These are phyloP conservation scores for Eupithecia pulchellata DNA, from an alignment of 2,888 invertebrate genomes.

Conservation along the genomic window DNA sequence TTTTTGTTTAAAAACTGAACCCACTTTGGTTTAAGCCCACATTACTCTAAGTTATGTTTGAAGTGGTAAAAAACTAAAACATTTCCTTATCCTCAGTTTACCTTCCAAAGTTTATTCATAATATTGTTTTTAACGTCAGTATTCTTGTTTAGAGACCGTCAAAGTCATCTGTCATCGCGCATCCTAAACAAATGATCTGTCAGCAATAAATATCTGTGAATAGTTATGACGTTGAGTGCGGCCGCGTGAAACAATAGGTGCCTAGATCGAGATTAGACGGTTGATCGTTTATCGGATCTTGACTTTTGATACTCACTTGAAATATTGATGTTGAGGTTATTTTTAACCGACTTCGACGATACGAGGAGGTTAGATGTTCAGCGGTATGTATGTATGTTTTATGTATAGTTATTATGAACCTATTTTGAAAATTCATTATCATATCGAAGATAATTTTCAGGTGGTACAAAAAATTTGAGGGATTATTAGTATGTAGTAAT, in stretches of 20 bases:
- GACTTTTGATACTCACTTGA: constrained; percentile 7
- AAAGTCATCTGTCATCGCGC: constrained; percentile 6
- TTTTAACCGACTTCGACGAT: too few species aligned
- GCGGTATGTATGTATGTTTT: too few species aligned
- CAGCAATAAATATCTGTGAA: constrained; percentile 25
- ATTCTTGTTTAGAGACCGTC: constrained; percentile 5
- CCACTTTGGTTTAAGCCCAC: neutral
- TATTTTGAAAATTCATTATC: too few species aligned
- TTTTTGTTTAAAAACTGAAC: neutral
- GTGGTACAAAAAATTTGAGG: too few species aligned
- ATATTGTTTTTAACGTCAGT: neutral
- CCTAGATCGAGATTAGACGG: constrained; percentile 43
- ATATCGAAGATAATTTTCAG: too few species aligned
- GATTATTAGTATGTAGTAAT: too few species aligned
- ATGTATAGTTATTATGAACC: too few species aligned
- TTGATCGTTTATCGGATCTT: constrained; percentile 51
- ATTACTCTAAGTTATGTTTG: neutral
- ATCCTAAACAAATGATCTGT: constrained; percentile 23
- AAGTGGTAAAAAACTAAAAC: neutral
- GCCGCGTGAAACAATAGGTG: constrained; percentile 52
- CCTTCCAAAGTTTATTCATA: neutral
- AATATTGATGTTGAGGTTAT: neutral
- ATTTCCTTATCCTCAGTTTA: neutral
- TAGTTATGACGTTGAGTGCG: constrained; percentile 37
- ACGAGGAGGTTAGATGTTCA: too few species aligned